These are phyloP conservation scores for Calameuta pallipes DNA, from an alignment of 2,888 invertebrate species.

Conservation along the genomic window DNA sequence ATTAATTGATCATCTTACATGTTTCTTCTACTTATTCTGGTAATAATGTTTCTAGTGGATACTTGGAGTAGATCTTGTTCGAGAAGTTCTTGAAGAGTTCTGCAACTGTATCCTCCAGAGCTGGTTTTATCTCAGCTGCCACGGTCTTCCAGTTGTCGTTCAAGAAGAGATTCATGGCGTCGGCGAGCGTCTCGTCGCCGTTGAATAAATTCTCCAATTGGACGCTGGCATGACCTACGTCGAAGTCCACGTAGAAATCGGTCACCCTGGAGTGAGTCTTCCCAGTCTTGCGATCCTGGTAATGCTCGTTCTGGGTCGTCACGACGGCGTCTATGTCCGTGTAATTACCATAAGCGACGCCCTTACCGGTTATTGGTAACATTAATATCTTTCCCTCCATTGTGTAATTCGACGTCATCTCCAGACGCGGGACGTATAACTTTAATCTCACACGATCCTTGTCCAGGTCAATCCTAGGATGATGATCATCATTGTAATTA, in stretches of 20 bases:
- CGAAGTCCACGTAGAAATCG: constrained; percentile 75
- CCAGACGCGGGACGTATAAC: constrained; percentile 74
- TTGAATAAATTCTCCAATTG: constrained; percentile 79
- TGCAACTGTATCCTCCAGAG: constrained; percentile 75
- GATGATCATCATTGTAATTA: background rate
- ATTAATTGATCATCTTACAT: constrained; percentile 9
- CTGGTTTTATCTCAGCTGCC: constrained; percentile 77
- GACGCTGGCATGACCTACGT: constrained; percentile 74
- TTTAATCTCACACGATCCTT: constrained; percentile 72
- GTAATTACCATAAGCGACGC: constrained; percentile 76
- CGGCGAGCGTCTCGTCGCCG: constrained; percentile 72
- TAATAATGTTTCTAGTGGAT: constrained; percentile 70
- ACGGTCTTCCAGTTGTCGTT: constrained; percentile 83
- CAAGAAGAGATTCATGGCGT: constrained; percentile 79
- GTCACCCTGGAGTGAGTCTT: constrained; percentile 71
- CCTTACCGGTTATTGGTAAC: constrained; percentile 79
- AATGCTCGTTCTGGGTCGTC: constrained; percentile 72
- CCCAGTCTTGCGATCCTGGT: constrained; percentile 54
- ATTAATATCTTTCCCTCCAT: constrained; percentile 78
- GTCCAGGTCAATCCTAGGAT: constrained; percentile 69
- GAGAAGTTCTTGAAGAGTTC: constrained; percentile 71
- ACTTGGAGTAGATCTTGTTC: constrained; percentile 72
- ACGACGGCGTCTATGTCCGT: constrained; percentile 76
- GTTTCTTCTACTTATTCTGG: constrained; percentile 57
- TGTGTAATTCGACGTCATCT: constrained; percentile 74